Base-by-base conservation (phyloP, 2,113 vertebrate species). In the Orycteropus afer region DNA sequence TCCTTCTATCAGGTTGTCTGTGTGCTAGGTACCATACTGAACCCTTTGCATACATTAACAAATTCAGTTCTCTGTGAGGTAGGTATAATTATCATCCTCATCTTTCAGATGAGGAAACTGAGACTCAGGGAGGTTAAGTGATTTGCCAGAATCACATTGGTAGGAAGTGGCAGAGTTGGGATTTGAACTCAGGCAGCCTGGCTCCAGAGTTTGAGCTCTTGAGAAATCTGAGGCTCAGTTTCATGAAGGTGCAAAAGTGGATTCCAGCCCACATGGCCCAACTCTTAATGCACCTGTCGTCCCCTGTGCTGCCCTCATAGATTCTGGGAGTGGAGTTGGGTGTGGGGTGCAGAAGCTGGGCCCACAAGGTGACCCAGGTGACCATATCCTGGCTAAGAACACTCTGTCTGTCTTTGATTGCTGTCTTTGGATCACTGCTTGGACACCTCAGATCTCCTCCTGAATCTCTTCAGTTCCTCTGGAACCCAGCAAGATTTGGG, bases 141-240 rank as follows among this genome's bases (percentile, higher is more conserved):
- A 59, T 51, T 84, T 82, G 81, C 47, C 89, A 65, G n/a, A 20
- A 18, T 47, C 69, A 47, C 32, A 29, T 5, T 8, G 23, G 9
- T 10, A 65, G 45, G 45, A 89, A 86, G 49, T 53, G 80, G 32
- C 91, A 32, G 83, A 77, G 45, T 20, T 29, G 47, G 86, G 51
- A 86, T 83, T 94, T 73, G 90, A 90, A 89, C 40, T 87, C 42
- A 22, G 47, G 34, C 82, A n/a, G 14, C 69, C 42, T 42, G 40
- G 37, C 55, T n/a, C 23, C 42, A n/a, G 69, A 69, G 49, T 90
- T 42, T 95, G 63, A 76, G 69, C 59, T 77, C 49, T 87, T 69
- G 61, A 42, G 82, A 51, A 92, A 42, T 23, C 15, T 17, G 18
- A 76, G 29, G 18, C 86, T 79, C 42, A 45, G 69, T 88, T 6